phyloP scores from a whole-genome alignment of 2,797 vertebrate species.

The Lemur catta region DNA sequence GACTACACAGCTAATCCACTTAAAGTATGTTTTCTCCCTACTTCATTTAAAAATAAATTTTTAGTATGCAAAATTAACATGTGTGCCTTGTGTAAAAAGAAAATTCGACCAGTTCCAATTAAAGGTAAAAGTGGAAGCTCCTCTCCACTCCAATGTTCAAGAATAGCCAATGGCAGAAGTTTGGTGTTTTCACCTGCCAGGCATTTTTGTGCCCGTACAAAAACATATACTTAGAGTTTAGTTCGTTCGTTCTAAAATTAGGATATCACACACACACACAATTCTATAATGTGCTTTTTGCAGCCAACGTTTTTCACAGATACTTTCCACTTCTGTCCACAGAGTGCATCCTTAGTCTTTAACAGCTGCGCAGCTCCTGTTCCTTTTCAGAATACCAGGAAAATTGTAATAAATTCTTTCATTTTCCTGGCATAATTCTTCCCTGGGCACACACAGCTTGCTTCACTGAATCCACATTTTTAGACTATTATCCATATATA shows the following conservation, averaged over 20 bases:
- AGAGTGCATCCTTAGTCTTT: not conserved
- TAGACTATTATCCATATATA: not conserved
- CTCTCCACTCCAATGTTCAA: not conserved
- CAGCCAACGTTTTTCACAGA: not conserved
- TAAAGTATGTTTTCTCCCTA: not conserved
- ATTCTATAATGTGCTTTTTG: not conserved
- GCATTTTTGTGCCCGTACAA: not conserved
- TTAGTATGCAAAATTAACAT: not conserved
- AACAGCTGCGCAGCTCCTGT: not conserved
- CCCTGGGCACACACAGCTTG: not conserved
- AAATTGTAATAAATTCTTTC: not conserved
- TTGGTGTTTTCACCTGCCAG: not conserved
- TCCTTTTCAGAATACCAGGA: not conserved
- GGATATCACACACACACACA: not conserved
- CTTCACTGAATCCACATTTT: conserved; percentile 11
- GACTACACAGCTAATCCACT: not conserved
- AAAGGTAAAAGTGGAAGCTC: not conserved
- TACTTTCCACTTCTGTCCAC: not conserved
- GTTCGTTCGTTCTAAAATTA: not conserved
- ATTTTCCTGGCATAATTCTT: not conserved
- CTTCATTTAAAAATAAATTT: conserved; percentile 11
- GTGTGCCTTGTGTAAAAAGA: not conserved
- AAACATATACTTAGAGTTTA: not conserved
- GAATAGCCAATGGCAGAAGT: not conserved
- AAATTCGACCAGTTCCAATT: not conserved